Conservation (phyloP, 2,113 vertebrate genomes). For the Colius striatus region DNA sequence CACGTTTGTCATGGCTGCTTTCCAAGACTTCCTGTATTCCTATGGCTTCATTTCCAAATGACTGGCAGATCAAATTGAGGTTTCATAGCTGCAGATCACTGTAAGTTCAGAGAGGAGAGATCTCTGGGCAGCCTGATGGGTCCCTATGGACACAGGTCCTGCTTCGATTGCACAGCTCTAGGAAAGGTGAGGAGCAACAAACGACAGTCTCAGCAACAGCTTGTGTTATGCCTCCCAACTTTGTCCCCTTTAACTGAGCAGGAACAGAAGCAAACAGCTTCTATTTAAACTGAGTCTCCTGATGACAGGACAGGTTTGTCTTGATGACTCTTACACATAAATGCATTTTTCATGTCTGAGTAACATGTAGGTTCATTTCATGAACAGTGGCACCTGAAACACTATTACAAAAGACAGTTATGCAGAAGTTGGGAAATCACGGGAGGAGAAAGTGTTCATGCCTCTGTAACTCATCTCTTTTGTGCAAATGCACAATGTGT, state of each 20-base stretch:
- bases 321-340: background rate
- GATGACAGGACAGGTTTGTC: background rate
- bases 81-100: background rate
- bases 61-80: background rate
- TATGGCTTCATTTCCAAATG: background rate
- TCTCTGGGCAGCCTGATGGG: accelerated
- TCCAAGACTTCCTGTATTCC: background rate
- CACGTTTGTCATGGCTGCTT: background rate
- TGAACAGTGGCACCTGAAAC: background rate
- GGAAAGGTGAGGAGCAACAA: background rate
- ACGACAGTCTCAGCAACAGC: background rate
- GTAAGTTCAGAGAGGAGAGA: background rate
- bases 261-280: background rate
- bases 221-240: background rate
- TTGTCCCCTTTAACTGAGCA: background rate
- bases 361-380: background rate
- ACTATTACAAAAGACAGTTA: background rate
- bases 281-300: background rate
- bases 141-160: background rate
- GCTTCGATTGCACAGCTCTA: background rate
- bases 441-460: accelerated
- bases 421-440: background rate
- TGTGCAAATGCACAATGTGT: background rate
- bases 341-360: background rate
- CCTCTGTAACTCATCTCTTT: background rate